Conservation (phyloP, 1,140 invertebrate species). For the Sitophilus oryzae region DNA sequence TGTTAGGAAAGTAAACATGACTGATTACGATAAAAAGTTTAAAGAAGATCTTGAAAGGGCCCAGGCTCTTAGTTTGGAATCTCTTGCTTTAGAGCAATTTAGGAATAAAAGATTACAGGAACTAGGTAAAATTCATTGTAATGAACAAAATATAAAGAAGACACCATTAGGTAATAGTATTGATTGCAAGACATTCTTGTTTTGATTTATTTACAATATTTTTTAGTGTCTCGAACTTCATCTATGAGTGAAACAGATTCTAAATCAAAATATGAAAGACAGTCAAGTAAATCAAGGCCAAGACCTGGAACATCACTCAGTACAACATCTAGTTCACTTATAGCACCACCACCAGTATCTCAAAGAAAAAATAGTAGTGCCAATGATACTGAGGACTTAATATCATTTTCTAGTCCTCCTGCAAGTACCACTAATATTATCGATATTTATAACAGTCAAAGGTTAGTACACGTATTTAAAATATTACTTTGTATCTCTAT, state of each 20-base stretch:
- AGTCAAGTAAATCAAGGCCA: constrained; percentile 36
- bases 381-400: constrained; percentile 57
- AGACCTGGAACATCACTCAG: constrained; percentile 31
- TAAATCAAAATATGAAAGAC: constrained; percentile 31
- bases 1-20: constrained; percentile 13
- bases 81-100: constrained; percentile 74
- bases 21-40: constrained; percentile 73
- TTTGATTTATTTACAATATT: not conserved
- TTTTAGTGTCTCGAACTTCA: constrained; percentile 35
- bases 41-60: constrained; percentile 79
- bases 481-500: not conserved
- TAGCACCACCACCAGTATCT: constrained; percentile 51
- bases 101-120: constrained; percentile 55
- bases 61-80: constrained; percentile 78
- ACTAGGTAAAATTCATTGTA: constrained; percentile 28
- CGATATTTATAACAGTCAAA: constrained; percentile 35
- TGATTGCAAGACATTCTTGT: not conserved
- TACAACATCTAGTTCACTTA: constrained; percentile 38
- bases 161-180: constrained; percentile 29
- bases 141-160: constrained; percentile 29
- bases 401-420: constrained; percentile 65
- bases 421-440: constrained; percentile 33
- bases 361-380: constrained; percentile 50
- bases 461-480: constrained; percentile 20
- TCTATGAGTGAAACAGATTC: constrained; percentile 42